phyloP scores from a whole-genome alignment of 2,888 invertebrate species.

The Parnassius mnemosyne region DNA sequence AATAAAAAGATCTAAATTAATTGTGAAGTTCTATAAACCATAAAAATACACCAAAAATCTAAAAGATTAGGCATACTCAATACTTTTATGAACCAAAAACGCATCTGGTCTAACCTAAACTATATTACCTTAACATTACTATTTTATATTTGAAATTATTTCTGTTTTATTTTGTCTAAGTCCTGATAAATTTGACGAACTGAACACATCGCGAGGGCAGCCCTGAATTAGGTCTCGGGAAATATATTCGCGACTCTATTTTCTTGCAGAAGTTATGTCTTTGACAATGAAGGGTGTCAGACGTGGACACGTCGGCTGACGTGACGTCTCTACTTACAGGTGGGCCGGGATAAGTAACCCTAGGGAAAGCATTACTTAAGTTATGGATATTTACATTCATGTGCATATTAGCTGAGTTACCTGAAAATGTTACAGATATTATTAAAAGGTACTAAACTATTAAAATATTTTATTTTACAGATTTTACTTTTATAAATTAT shows the following conservation, averaged over 20 bases:
- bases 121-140: too few species aligned
- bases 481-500: too few species aligned
- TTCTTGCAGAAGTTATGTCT: conserved; percentile 51
- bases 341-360: conserved; percentile 29
- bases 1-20: too few species aligned
- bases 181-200: conserved; percentile 67
- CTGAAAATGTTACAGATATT: too few species aligned
- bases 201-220: conserved; percentile 55
- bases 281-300: conserved; percentile 54
- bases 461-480: too few species aligned
- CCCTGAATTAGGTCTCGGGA: conserved; percentile 59
- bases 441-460: too few species aligned
- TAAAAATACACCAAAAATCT: too few species aligned
- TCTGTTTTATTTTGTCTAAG: conserved; percentile 32
- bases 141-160: too few species aligned
- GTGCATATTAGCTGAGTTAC: neutral
- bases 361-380: conserved; percentile 4
- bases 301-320: conserved; percentile 42
- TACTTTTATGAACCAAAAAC: too few species aligned
- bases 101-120: too few species aligned
- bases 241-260: conserved; percentile 48
- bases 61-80: too few species aligned
- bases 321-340: conserved; percentile 31
- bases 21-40: too few species aligned
- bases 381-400: conserved; percentile 1